Conservation (phyloP, 2,113 vertebrate species). For the Sylvia atricapilla region DNA sequence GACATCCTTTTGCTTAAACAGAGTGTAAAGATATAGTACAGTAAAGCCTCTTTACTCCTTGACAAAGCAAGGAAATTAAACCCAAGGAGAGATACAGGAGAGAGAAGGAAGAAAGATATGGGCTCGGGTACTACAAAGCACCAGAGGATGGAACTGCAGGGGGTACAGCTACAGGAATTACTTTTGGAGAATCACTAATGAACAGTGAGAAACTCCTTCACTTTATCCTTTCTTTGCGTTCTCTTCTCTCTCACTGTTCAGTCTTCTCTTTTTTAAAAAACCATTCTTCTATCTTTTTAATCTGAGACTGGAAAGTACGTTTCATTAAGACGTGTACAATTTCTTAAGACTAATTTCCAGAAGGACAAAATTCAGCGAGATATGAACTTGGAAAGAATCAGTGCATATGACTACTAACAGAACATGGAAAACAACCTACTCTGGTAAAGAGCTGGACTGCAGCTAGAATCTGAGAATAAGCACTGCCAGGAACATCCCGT, state of each 20-base stretch:
- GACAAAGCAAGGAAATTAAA: not conserved
- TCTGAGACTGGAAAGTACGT: not conserved
- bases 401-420: not conserved
- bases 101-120: not conserved
- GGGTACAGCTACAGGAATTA: not conserved
- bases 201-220: not conserved
- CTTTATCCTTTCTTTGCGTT: not conserved
- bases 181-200: not conserved
- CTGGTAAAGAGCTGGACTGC: not conserved
- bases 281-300: not conserved
- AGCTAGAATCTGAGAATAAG: slow-evolving; percentile 5
- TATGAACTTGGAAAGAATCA: not conserved
- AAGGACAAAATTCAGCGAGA: not conserved
- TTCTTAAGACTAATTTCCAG: not conserved
- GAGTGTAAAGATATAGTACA: not conserved
- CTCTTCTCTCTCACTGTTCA: not conserved
- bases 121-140: not conserved
- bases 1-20: not conserved
- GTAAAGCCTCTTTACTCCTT: not conserved
- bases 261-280: not conserved
- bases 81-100: not conserved
- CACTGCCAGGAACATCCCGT: slow-evolving; percentile 34
- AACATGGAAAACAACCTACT: not conserved
- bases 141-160: not conserved
- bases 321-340: not conserved